Conservation (phyloP, 2,797 vertebrate species). For the Rhinogobio ventralis region DNA sequence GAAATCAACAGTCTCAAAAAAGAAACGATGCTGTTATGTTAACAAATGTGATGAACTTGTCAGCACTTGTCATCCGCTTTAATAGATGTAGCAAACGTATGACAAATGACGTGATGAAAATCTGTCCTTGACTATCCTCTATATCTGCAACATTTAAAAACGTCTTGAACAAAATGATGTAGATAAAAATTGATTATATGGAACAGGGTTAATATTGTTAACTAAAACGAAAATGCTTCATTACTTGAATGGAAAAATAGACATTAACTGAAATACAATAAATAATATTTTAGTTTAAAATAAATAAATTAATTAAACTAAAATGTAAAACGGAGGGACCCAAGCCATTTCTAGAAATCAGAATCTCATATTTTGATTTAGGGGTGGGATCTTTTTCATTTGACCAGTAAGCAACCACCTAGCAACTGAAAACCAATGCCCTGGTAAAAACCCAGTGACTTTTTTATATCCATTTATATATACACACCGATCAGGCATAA, state of each 20-base stretch:
- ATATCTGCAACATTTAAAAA: slow-evolving; percentile 6
- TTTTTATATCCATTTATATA: too few relatives aligned
- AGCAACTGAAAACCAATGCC: too few relatives aligned
- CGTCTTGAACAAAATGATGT: background rate
- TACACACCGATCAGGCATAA: too few relatives aligned
- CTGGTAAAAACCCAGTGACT: too few relatives aligned
- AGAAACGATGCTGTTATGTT: background rate
- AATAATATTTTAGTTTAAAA: background rate
- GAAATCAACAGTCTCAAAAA: background rate
- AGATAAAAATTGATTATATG: background rate
- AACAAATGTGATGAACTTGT: slow-evolving; percentile 31
- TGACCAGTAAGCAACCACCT: too few relatives aligned
- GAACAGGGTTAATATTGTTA: background rate
- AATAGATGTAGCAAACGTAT: background rate
- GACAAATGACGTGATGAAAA: slow-evolving; percentile 16
- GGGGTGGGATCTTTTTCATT: too few relatives aligned
- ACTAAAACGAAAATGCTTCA: background rate
- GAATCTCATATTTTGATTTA: too few relatives aligned
- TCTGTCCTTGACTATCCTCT: background rate
- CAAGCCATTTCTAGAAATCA: too few relatives aligned
- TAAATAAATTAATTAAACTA: too few relatives aligned
- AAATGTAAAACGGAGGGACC: too few relatives aligned
- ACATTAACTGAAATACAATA: background rate
- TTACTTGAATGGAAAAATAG: background rate
- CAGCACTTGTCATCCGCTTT: slow-evolving; percentile 21